A percentile compares a stretch with the other conserved stretches of the same genome.
phyloP scores from a whole-genome alignment of 2,113 vertebrate genomes.

The Megalops atlanticus region DNA sequence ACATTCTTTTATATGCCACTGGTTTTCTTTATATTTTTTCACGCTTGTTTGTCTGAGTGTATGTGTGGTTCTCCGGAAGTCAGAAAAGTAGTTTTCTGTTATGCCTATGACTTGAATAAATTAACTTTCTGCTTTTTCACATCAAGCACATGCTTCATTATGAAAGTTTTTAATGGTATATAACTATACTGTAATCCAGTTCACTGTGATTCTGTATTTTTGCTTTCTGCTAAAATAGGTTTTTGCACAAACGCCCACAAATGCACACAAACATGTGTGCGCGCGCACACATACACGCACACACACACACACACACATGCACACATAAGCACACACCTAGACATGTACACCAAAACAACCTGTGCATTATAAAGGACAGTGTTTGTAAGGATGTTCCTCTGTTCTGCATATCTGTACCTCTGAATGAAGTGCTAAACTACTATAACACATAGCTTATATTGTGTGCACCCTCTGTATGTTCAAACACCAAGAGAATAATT shows the following conservation, averaged over 20 bases:
- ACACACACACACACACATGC: not conserved
- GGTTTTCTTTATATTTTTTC: slow-evolving; percentile 74
- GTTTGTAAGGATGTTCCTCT: no score
- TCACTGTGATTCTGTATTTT: not conserved
- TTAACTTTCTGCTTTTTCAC: slow-evolving; percentile 10
- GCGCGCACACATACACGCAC: slow-evolving; percentile 21
- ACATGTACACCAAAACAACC: no score
- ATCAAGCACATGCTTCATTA: not conserved
- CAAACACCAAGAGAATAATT: not conserved
- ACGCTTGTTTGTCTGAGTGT: slow-evolving; percentile 52
- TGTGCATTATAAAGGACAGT: no score
- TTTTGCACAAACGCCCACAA: not conserved
- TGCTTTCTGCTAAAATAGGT: not conserved
- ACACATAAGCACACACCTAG: slow-evolving; percentile 15
- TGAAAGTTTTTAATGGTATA: not conserved
- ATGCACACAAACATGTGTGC: slow-evolving; percentile 14
- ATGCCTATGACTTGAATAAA: not conserved
- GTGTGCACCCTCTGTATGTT: no score
- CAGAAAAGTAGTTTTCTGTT: slow-evolving; percentile 17
- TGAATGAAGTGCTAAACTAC: not conserved
- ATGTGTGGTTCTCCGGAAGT: slow-evolving; percentile 49
- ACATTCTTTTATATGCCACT: slow-evolving; percentile 83
- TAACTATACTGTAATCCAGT: not conserved
- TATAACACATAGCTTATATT: no score
- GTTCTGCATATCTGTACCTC: not conserved